Evolutionary conservation across 2,113 vertebrate genomes (phyloP), one percentile per base, ranked within the genome.

Genomic region (Pedionomus torquatus): DNA sequence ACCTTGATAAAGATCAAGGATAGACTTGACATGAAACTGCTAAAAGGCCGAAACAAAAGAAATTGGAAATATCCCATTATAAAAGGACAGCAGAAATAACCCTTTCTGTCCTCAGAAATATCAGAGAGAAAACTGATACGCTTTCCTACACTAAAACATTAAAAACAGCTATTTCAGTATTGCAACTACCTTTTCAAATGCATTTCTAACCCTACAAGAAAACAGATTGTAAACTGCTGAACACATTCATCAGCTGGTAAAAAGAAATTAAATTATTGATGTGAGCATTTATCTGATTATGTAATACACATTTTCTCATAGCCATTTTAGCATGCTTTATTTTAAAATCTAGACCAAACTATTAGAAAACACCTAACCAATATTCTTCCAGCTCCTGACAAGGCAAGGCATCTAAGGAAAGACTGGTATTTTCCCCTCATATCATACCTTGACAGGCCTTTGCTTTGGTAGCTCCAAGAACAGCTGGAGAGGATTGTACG

Each of bases 1-100:
- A 94, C 84, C 91, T 83, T 94, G 78, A 83, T 90, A 83, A 89
- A 93, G 93, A 95, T 86, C 84, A 96, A 88, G 68, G 51, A 58
- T 11, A 80, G 26, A 88, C 79, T 91, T 64, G 63, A 86, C 63
- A 80, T 80, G 80, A 85, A 83, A 71, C 55, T 77, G 41, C 75
- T 94, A 68, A 96, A 86, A 91, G 76, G 68, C 77, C 82, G 72
- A 10, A 75, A 60, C 44, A 87, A 90, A 63, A 83, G 63, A 92
- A 89, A 51, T 21, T n/a, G n/a, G 75, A 96, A 87, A 57, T 41
- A 74, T 39, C 55, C 54, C 35, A 68, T 68, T 64, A 87, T 44
- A 87, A 87, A 93, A 79, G 69, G 20, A 63, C 33, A 88, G 28
- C 20, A 78, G 31, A 92, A 91, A 87, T 61, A 84, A 90, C 30